Evolutionary conservation across 2,888 invertebrate genomes (phyloP), one percentile per base, ranked within the genome.

Genomic region (Archips xylosteana): DNA sequence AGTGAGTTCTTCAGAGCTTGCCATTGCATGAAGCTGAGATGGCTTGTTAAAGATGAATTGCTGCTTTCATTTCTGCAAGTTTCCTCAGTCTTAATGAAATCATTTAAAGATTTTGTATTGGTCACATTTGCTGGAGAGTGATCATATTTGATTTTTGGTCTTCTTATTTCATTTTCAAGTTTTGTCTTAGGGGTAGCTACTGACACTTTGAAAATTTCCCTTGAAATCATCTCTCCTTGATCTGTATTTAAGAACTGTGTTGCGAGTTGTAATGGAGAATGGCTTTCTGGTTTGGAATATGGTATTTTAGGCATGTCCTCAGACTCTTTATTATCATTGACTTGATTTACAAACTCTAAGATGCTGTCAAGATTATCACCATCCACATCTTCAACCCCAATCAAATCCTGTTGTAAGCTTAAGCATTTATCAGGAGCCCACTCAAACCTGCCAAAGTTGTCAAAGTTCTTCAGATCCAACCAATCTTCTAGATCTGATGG

Each of bases 21-120:
- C 95, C 95, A 95, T 75, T 95, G 95, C 89, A 95, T 92, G 70
- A 95, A 94, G 77, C 95, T 94, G 51, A 95, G 84, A 77, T 94
- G 91, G 10, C 76, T 83, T 39, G 94, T 91, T 49, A 93, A 78
- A 23, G 93, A 89, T 62, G 82, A 77, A 1, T 77, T 75, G 71
- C 83, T 83, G n/a, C 82, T 77, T 74, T 87, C 82, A 85, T 83
- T 90, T 83, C 91, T 89, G 47, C 83, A 88, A 4, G 68, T 75
- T 77, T 94, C 92, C 82, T 95, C 94, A 67, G 78, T 86, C 15
- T 81, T 75, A 67, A 95, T 79, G 81, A 95, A 94, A 32, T 81
- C 65, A 70, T 85, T 82, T 59, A 95, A 79, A 13, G 85, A 78
- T 42, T 78, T 75, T 45, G 80, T 82, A 78, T 88, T 88, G 5